Evolutionary conservation across 2,888 invertebrate species (phyloP).

Genomic region (Petrolisthes cinctipes): DNA sequence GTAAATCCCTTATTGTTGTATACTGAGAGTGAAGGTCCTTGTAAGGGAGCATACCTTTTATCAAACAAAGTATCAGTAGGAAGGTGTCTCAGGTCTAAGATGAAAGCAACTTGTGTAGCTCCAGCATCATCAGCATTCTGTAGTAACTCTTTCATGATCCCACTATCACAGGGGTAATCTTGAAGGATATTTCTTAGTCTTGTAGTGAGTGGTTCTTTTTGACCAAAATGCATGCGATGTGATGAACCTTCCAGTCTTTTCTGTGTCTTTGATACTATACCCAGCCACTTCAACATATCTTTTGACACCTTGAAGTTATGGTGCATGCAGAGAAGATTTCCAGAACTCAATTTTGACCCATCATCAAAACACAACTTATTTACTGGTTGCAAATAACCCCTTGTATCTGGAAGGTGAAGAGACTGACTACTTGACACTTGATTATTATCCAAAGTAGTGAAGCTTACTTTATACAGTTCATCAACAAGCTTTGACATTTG

Average conservation of each 20-base stretch:
- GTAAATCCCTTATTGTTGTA: conserved; percentile 45
- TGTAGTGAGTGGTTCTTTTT: conserved; percentile 37
- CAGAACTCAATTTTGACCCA: conserved; percentile 11
- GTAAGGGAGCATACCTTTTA: conserved; percentile 28
- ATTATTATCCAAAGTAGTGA: background rate
- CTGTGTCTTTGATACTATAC: conserved; percentile 36
- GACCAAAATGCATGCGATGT: conserved; percentile 35
- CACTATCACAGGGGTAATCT: conserved; percentile 39
- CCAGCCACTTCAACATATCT: conserved; percentile 27
- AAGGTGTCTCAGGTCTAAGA: conserved; percentile 30
- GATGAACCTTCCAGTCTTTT: conserved; percentile 23
- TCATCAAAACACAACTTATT: conserved; percentile 33
- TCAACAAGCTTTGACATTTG: conserved; percentile 37
- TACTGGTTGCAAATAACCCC: conserved; percentile 3
- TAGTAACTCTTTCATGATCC: conserved; percentile 45
- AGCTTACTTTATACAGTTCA: conserved; percentile 13
- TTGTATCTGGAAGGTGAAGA: conserved; percentile 30
- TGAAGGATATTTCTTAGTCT: conserved; percentile 29
- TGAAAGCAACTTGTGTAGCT: conserved; percentile 34
- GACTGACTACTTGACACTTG: background rate
- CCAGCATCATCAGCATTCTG: conserved; percentile 54
- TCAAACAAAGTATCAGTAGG: conserved; percentile 29
- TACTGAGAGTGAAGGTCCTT: conserved; percentile 37
- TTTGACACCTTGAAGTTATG: conserved; percentile 10
- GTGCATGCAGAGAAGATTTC: conserved; percentile 25